Conservation (phyloP, 2,888 invertebrate species). For the Steinernema hermaphroditum region DNA sequence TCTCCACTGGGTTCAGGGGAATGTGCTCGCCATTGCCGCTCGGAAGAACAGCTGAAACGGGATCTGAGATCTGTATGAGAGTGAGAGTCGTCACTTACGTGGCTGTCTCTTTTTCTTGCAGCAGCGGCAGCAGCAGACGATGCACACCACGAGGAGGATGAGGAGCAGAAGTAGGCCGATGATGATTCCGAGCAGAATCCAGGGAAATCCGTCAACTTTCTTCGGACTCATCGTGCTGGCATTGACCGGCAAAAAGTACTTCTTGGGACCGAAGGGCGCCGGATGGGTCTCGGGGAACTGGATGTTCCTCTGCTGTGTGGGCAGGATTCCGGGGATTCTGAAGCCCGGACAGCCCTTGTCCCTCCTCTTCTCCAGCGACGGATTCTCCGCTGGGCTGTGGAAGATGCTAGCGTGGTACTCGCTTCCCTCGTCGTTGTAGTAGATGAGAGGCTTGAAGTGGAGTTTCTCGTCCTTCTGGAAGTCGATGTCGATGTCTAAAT, state of each 20-base stretch:
- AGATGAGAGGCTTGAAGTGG: slow-evolving; percentile 39
- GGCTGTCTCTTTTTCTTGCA: slow-evolving; percentile 20
- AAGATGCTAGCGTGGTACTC: slow-evolving; percentile 34
- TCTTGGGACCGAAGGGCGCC: slow-evolving; percentile 20
- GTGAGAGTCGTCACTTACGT: background rate
- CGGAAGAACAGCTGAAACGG: background rate
- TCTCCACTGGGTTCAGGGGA: slow-evolving; percentile 16
- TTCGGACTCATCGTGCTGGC: background rate
- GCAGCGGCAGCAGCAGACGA: slow-evolving; percentile 14
- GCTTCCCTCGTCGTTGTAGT: slow-evolving; percentile 35
- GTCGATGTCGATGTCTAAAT: slow-evolving; percentile 51
- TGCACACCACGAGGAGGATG: slow-evolving; percentile 16
- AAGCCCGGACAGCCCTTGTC: slow-evolving; percentile 38
- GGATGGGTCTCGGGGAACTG: slow-evolving; percentile 9
- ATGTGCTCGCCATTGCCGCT: background rate
- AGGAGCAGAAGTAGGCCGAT: slow-evolving; percentile 16
- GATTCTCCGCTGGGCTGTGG: slow-evolving; percentile 29
- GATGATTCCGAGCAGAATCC: background rate
- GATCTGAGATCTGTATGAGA: background rate
- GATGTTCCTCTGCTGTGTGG: slow-evolving; percentile 26
- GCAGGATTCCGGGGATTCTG: slow-evolving; percentile 36
- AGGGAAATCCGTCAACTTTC: slow-evolving; percentile 1
- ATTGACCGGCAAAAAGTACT: background rate
- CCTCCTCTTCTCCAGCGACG: slow-evolving; percentile 24
- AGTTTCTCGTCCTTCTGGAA: slow-evolving; percentile 45